These are phyloP conservation scores for Atrichornis clamosus DNA, from an alignment of 2,113 vertebrate genomes.

Conservation along the genomic window DNA sequence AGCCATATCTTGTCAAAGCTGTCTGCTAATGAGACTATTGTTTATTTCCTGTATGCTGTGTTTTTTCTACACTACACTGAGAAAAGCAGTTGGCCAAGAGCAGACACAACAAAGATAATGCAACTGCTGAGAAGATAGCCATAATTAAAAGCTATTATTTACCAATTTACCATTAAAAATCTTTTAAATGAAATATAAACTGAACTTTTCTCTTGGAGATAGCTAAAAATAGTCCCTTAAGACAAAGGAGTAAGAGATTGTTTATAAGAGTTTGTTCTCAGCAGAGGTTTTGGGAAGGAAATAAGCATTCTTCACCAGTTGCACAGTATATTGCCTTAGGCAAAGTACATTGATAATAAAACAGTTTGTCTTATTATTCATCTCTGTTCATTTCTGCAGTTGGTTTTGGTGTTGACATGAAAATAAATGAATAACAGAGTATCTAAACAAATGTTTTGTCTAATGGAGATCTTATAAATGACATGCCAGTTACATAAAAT, in stretches of 20 bases:
- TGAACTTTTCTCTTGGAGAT: background rate
- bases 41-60: background rate
- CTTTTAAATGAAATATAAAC: background rate
- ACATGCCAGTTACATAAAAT: conserved; percentile 55
- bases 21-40: background rate
- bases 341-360: conserved; percentile 47
- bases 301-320: conserved; percentile 66
- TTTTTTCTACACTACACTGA: background rate
- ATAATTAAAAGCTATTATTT: background rate
- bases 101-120: background rate
- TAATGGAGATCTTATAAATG: conserved; percentile 52
- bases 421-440: conserved; percentile 63
- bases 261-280: conserved; percentile 52
- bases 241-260: conserved; percentile 28
- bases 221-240: conserved; percentile 22
- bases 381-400: conserved; percentile 44
- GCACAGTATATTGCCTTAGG: conserved; percentile 66
- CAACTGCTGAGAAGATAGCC: background rate
- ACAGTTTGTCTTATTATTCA: conserved; percentile 43
- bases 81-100: background rate
- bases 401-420: conserved; percentile 60
- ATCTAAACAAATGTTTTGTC: conserved; percentile 66
- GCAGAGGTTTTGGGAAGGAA: conserved; percentile 65
- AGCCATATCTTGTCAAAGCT: background rate
- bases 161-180: conserved; percentile 5